Evolutionary conservation across 2,113 vertebrate genomes (phyloP).

Genomic region (western clawed frog (Xenopus tropicalis)): DNA sequence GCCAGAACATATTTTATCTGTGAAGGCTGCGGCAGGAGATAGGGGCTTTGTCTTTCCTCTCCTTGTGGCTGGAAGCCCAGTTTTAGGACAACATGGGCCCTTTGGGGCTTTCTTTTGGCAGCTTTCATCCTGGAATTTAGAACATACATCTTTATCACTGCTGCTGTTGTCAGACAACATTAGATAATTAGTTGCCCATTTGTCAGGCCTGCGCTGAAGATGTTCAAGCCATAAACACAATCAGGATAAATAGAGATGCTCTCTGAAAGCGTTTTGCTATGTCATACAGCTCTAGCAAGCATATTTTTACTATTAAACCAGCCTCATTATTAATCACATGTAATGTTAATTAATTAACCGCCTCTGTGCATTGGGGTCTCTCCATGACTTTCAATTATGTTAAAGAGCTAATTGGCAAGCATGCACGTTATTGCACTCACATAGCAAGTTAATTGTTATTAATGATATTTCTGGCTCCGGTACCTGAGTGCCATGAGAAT

Average conservation of each 20-base stretch:
- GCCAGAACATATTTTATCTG: constrained; percentile 80
- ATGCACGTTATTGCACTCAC: constrained; percentile 18
- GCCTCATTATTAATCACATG: constrained; percentile 97
- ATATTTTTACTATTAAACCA: constrained; percentile 90
- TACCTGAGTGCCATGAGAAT: constrained; percentile 12
- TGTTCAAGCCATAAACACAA: constrained; percentile 93
- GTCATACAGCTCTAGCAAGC: constrained; percentile 74
- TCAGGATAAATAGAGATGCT: constrained; percentile 89
- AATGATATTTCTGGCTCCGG: constrained; percentile 28
- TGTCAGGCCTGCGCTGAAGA: constrained; percentile 96
- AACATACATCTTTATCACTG: constrained; percentile 99
- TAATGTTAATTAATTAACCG: constrained; percentile 98
- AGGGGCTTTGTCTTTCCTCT: constrained; percentile 73
- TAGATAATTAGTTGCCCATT: constrained; percentile 99
- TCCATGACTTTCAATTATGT: constrained; percentile 81
- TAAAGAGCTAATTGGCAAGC: constrained; percentile 85
- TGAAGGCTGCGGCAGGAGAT: constrained; percentile 70
- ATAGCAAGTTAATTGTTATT: constrained; percentile 40
- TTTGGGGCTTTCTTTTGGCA: constrained; percentile 73
- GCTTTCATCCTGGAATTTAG: constrained; percentile 76
- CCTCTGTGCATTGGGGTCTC: constrained; percentile 70
- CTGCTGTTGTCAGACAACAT: constrained; percentile 99
- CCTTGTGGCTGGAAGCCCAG: constrained; percentile 74
- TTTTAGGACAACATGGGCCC: constrained; percentile 73
- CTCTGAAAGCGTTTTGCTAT: constrained; percentile 84